Base-by-base conservation (phyloP, 2,113 vertebrate species). In the Xyrauchen texanus region DNA sequence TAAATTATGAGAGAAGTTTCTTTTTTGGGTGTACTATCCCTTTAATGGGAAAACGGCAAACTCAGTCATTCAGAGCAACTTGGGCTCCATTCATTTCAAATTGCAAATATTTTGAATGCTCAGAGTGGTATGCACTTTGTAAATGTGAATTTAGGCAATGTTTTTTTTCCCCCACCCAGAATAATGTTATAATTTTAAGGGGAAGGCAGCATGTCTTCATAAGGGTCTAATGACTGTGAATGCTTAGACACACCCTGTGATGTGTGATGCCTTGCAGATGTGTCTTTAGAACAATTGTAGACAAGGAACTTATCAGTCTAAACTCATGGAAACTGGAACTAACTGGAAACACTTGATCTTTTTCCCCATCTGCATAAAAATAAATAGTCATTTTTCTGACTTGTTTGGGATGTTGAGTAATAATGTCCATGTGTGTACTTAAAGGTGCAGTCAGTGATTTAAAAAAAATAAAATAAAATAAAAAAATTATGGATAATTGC, bases 231-330 rank as follows among this genome's bases (percentile, higher is more conserved):
- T 60, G 21, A 21, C 10, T 34, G 12, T 51, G n/a, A 61, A 47
- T 11, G 62, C 45, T 51, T 15, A 51, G 45, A 51, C 46, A 13
- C 58, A 4, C 55, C 34, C 45, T 7, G 21, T 4, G 10, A 47
- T 63, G 9, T 60, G 53, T 61, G 45, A 73, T 73, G 57, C 51
- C 46, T 74, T 74, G 49, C 71, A 63, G 71, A 74, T 77, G 75
- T 77, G 51, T 67, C 4, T 55, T 55, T 65, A 57, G 51, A 58
- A 15, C 68, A 62, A 45, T 21, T 7, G 44, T 52, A 45, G 68
- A 44, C 51, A 16, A 79, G 68, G 60, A 68, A 63, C 60, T 15
- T 63, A 74, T 74, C 71, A 49, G 15, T 63, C 57, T 51, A 34
- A 49, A 34, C 21, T 3, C 21, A 34, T 34, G 21, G 21, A 44